A percentile compares a stretch with the other conserved stretches of the same genome.
These are phyloP conservation scores for Xestia sexstrigata DNA, from an alignment of 2,888 invertebrate species.

Conservation along the genomic window DNA sequence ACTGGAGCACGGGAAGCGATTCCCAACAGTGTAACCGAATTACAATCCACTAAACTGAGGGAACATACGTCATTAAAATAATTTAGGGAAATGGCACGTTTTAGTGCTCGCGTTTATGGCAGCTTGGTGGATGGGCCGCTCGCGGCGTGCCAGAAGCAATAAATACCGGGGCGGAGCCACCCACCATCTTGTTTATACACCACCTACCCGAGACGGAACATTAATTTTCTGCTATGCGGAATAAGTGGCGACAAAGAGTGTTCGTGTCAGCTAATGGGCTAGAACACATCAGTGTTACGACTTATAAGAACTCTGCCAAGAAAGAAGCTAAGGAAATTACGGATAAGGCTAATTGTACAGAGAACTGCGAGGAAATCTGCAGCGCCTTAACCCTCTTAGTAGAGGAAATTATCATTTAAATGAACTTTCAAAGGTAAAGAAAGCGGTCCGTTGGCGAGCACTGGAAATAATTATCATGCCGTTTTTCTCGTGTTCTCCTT, in stretches of 20 bases:
- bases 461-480: conserved; percentile 64
- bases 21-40: conserved; percentile 79
- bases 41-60: conserved; percentile 80
- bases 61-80: conserved; percentile 86
- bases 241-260: conserved; percentile 84
- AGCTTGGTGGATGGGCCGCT: conserved; percentile 75
- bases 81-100: conserved; percentile 86
- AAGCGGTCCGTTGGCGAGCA: conserved; percentile 55
- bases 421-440: conserved; percentile 63
- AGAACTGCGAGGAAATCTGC: conserved; percentile 59
- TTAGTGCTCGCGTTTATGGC: conserved; percentile 85
- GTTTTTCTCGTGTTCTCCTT: conserved; percentile 58
- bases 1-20: conserved; percentile 71
- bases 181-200: conserved; percentile 84
- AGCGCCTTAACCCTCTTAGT: conserved; percentile 63
- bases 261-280: conserved; percentile 80
- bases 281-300: conserved; percentile 78
- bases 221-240: conserved; percentile 84
- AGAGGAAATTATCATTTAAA: conserved; percentile 76
- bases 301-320: conserved; percentile 74
- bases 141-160: conserved; percentile 82
- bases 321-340: conserved; percentile 62
- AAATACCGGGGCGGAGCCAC: conserved; percentile 83
- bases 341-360: conserved; percentile 66
- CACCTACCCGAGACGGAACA: conserved; percentile 80